Base-by-base conservation (phyloP, 2,888 invertebrate genomes). In the Athetis lepigone region DNA sequence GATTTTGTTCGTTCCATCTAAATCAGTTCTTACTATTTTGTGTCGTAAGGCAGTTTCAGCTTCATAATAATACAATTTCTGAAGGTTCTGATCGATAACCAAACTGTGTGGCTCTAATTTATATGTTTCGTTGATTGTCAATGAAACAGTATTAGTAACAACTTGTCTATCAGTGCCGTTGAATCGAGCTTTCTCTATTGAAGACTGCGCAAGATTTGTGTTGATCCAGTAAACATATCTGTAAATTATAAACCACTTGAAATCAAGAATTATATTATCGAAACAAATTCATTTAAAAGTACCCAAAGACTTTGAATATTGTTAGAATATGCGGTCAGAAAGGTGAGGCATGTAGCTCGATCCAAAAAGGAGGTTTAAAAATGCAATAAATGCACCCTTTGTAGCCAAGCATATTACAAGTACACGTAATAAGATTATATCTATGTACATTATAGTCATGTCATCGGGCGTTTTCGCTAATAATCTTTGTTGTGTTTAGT, bases 171-270 rank as follows among this genome's bases (percentile, higher is more conserved):
- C 6, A 2, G 23, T 58, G 29, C 98, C 98, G 84, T 97, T 96
- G 50, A 98, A 92, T 55, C 95, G 96, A 1, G 97, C 96, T 59
- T 97, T 95, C 88, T 98, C 98, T 61, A 99, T 98, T 36, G 96
- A 96, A 3, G 98, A 96, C 54, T 95, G 95, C 18, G 92, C 91
- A 18, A 93, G 90, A 83, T 98, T 96, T 79, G 96, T 96, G 90
- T 98, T 98, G 7, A 98, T 97, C 98, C 98, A 99, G 88, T 98
- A 99, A 64, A 99, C 92, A 71, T 96, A 96, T 52, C 97, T 97
- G 88, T 33, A 93, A 29, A 11, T 29, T 11, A 11, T 11, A 29
- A 91, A 60, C 29, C 29, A 29, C 11, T 63, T 36, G 1, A 5
- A 29, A 11, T 11, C 7, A 27, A 27, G 8, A 27, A 27, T 5